phyloP scores from a whole-genome alignment of 1,140 invertebrate species.

The Arion vulgaris region DNA sequence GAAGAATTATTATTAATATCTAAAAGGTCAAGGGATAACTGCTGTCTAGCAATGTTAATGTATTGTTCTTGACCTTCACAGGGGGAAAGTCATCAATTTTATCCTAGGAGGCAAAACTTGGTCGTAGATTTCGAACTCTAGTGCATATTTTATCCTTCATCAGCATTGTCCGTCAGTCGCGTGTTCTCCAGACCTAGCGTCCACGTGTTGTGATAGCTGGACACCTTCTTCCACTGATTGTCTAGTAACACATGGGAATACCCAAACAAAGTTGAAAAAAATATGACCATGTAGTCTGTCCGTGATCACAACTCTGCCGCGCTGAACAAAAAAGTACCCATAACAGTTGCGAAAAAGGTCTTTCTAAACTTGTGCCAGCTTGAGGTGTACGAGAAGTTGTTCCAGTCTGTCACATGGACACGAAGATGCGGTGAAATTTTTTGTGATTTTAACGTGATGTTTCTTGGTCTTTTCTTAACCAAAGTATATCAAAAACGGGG shows the following conservation, averaged over 20 bases:
- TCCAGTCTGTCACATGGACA: constrained; percentile 37
- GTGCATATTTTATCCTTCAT: constrained; percentile 12
- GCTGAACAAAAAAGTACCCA: constrained; percentile 42
- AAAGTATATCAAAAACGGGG: constrained; percentile 41
- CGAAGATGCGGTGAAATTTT: constrained; percentile 21
- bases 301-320: constrained; percentile 49
- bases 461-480: constrained; percentile 38
- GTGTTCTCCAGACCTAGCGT: constrained; percentile 35
- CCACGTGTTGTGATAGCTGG: constrained; percentile 36
- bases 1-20: no score
- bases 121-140: constrained; percentile 27
- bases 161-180: background rate
- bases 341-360: constrained; percentile 20
- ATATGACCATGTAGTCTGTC: constrained; percentile 55
- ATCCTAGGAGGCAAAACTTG: background rate
- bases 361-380: constrained; percentile 25
- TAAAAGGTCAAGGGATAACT: no score
- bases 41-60: no score
- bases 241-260: constrained; percentile 52
- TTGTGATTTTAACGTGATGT: constrained; percentile 25
- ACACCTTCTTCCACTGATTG: constrained; percentile 17
- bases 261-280: constrained; percentile 43
- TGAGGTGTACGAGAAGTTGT: background rate
- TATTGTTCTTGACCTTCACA: no score
- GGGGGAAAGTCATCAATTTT: no score